A percentile compares a stretch with the other conserved stretches of the same genome.
Conservation (phyloP, 1,140 invertebrate species). For the Atta colombica region DNA sequence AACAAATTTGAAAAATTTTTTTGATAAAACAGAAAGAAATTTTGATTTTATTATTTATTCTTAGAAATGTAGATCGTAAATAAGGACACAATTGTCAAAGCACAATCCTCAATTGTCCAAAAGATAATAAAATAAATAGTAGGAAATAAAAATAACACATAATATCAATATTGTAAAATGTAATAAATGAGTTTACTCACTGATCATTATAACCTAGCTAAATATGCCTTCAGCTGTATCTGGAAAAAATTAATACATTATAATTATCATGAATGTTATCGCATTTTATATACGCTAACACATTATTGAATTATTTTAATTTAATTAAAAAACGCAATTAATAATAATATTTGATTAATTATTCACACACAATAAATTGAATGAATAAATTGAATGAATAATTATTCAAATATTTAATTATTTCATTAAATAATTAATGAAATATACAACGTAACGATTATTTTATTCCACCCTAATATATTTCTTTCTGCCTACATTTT, state of each 20-base stretch:
- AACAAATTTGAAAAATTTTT: neutral
- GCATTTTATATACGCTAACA: neutral
- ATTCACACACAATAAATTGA: neutral
- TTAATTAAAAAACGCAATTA: conserved; percentile 13
- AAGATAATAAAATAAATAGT: neutral
- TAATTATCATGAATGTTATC: conserved; percentile 9
- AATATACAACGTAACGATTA: neutral
- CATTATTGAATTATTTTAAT: conserved; percentile 2
- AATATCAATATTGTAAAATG: neutral
- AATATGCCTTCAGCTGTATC: neutral
- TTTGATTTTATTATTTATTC: conserved; percentile 1
- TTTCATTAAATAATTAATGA: conserved; percentile 9
- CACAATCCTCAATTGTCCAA: neutral
- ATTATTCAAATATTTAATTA: conserved; percentile 18
- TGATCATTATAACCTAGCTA: neutral
- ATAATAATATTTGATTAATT: conserved; percentile 5
- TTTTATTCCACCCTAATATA: neutral
- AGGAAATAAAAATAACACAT: neutral
- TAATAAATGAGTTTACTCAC: conserved; percentile 18
- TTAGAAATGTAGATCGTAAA: neutral
- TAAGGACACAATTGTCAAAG: neutral
- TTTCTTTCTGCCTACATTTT: neutral
- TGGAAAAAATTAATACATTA: conserved; percentile 7
- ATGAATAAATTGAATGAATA: neutral
- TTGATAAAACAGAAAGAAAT: neutral